Conservation (phyloP, 2,888 invertebrate genomes). For the Aromia moschata region DNA sequence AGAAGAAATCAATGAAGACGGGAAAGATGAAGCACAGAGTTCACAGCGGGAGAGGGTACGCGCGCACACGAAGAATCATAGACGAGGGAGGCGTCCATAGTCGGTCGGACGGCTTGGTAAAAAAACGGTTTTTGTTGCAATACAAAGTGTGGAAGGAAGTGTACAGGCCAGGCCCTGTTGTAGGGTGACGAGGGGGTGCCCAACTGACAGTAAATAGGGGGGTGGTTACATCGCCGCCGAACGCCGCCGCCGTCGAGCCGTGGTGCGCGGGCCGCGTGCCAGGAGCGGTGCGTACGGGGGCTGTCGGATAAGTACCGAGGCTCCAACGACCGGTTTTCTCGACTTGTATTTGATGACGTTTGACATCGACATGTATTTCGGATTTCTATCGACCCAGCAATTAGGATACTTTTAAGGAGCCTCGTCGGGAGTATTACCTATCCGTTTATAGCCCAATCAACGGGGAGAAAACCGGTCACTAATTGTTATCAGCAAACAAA, state of each 20-base stretch:
- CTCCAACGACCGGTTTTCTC: too few relatives aligned
- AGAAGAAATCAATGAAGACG: constrained; percentile 48
- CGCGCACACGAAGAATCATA: constrained; percentile 41
- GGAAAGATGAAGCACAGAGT: constrained; percentile 41
- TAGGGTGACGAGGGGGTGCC: constrained; percentile 48
- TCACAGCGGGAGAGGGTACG: constrained; percentile 41
- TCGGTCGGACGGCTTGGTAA: constrained; percentile 35
- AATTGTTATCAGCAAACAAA: too few relatives aligned
- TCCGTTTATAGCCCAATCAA: too few relatives aligned
- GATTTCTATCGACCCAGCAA: too few relatives aligned
- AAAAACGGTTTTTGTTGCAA: constrained; percentile 41
- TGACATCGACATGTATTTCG: too few relatives aligned
- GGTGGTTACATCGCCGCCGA: constrained; percentile 49
- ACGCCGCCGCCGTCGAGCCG: constrained; percentile 39
- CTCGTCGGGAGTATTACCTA: too few relatives aligned
- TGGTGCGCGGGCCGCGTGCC: constrained; percentile 36
- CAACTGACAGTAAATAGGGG: constrained; percentile 52
- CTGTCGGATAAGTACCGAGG: too few relatives aligned
- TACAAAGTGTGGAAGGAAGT: constrained; percentile 40
- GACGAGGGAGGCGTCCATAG: constrained; percentile 36
- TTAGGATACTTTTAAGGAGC: too few relatives aligned
- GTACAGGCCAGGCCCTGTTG: constrained; percentile 44
- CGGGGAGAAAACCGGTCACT: too few relatives aligned
- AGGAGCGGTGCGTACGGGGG: too few relatives aligned
- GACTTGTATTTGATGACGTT: too few relatives aligned